Evolutionary conservation across 1,140 invertebrate genomes (phyloP), one percentile per base, ranked within the genome.

Genomic region (Littorina saxatilis): DNA sequence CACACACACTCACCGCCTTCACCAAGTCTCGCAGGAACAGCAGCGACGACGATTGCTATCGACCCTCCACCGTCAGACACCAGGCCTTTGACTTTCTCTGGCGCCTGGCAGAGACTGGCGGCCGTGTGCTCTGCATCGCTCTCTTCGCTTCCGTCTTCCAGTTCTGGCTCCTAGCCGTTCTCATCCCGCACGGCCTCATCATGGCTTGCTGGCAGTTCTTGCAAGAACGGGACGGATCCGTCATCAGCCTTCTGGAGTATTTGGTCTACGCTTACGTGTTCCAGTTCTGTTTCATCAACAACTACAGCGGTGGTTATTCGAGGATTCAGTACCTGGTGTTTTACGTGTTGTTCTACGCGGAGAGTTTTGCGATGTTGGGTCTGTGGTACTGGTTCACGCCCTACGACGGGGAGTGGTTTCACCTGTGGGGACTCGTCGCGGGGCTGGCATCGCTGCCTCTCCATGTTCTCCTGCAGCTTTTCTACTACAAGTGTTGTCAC

Each of bases 81-180:
- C 92, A 93, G 94, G 27, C n/a, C 35, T 87, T 94, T 11, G 85
- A 94, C 84, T 93, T 93, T 70, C 79, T 93, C 3, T 95, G 94
- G 94, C 88, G 94, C 70, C 95, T 97, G 85, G 94, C 95, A 78
- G 95, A 96, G 66, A 95, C 96, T 84, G 94, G 95, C 95, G 93
- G 93, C 76, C 89, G 94, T 75, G 92, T 95, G 43, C 86, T 93
- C 32, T 92, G 94, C 9, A 83, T 95, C 81, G 91, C 94, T 15
- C 80, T 95, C 63, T 94, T 94, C 83, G 93, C 93, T 17, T 86
- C 94, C 29, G 90, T 91, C 29, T 91, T 93, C 68, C 86, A 91
- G 40, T 86, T 89, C 50, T 94, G 93, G 92, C 88, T 94, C 32
- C 91, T 94, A 61, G 39, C 88, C 17, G 63, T 82, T 39, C 63